phyloP scores from a whole-genome alignment of 2,113 vertebrate species.

The Tupaia tana region DNA sequence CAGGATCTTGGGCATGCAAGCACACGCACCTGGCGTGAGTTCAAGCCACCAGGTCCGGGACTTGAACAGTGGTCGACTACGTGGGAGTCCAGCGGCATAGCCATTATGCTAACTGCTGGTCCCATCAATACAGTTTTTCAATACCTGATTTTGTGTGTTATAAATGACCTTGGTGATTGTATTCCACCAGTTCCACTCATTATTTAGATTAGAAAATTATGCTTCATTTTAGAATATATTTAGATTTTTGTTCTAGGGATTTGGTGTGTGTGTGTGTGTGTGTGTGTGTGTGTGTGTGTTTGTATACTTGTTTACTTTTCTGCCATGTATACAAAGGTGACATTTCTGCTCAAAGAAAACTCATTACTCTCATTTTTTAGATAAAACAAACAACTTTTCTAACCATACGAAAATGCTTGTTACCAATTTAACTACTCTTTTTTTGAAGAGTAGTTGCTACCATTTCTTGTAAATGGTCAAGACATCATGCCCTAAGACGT shows the following conservation, averaged over 20 bases:
- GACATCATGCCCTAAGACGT: background rate
- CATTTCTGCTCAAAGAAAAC: slow-evolving; percentile 53
- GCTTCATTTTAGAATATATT: slow-evolving; percentile 76
- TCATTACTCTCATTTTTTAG: slow-evolving; percentile 14
- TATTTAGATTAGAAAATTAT: slow-evolving; percentile 86
- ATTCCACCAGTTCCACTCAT: slow-evolving; percentile 76
- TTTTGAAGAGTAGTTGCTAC: background rate
- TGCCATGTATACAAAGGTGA: slow-evolving; percentile 37
- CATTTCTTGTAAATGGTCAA: slow-evolving; percentile 10
- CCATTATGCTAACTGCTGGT: too few relatives aligned
- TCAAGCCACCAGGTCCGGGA: too few relatives aligned
- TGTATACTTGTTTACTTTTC: slow-evolving; percentile 61
- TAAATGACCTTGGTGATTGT: slow-evolving; percentile 84
- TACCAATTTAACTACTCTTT: background rate
- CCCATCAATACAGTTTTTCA: slow-evolving; percentile 80
- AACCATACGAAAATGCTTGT: background rate
- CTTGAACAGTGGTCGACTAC: too few relatives aligned
- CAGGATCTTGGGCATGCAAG: too few relatives aligned
- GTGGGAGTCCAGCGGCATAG: too few relatives aligned
- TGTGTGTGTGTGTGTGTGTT: background rate
- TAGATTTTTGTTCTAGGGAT: background rate
- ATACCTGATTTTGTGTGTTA: slow-evolving; percentile 82
- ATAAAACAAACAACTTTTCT: background rate
- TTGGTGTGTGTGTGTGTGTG: too few relatives aligned
- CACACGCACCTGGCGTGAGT: too few relatives aligned